Base-by-base conservation (phyloP, 2,888 invertebrate species). In the Noctua janthina region DNA sequence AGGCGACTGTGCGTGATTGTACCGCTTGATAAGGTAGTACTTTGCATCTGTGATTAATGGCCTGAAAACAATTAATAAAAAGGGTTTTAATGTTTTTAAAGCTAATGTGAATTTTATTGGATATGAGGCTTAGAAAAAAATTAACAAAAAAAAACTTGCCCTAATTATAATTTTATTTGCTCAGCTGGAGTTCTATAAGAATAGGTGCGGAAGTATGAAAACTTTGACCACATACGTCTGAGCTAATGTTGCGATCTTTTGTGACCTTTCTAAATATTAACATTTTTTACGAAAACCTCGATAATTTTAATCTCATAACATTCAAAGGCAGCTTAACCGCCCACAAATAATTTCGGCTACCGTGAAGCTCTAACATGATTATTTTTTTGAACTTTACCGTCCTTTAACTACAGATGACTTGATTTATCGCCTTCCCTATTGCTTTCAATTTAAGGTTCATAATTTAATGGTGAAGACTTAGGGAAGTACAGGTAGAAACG, bases 291-390 rank as follows among this genome's bases (percentile, higher is more conserved):
- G 68, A 39, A 82, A 89, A 85, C 83, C 78, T 84, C 78, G 80
- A 87, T 90, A 86, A 87, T 89, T 90, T 90, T 90, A 86, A 87
- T 80, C 75, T 80, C 76, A 74, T 90, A 91, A 91, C 92, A 92
- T 88, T 91, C 89, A 88, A 92, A 93, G 91, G 90, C 88, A 90
- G 74, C 88, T 92, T 71, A 94, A 92, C 93, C 94, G 92, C 93
- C 93, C 90, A 91, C 93, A 94, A 93, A 93, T 92, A 93, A 93
- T 94, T 90, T 95, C 90, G 91, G 95, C 96, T 96, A 95, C 96
- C 95, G 95, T 95, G 91, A 89, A 93, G 87, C 90, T 89, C 89
- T 96, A 96, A 96, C 95, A 89, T 93, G 95, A 96, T 96, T 92
- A 91, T 93, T 94, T 94, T 95, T 93, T 93, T 86, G 73, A 88